A percentile compares a stretch with the other conserved stretches of the same genome.
Conservation (phyloP, 2,113 vertebrate genomes). For the pig (Sus scrofa) region DNA sequence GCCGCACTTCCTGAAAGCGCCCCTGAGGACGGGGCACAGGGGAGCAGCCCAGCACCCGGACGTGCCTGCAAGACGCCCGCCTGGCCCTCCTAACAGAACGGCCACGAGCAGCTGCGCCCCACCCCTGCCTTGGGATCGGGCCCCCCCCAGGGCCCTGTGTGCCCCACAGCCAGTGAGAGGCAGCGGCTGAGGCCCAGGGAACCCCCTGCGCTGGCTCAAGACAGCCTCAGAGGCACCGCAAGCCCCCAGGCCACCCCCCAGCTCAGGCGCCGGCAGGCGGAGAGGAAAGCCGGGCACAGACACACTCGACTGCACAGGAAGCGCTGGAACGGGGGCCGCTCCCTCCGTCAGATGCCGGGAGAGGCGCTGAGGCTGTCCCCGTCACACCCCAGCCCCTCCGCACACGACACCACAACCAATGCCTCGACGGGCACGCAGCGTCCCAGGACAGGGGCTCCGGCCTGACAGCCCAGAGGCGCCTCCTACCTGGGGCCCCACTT, state of each 20-base stretch:
- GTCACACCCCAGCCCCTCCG: background rate
- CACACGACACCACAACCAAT: rapidly evolving
- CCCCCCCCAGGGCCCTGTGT: background rate
- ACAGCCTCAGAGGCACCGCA: background rate
- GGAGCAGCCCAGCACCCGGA: no score
- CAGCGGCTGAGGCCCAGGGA: background rate
- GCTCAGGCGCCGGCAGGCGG: background rate
- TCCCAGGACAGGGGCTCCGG: background rate
- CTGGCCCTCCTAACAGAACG: background rate
- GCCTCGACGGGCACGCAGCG: rapidly evolving
- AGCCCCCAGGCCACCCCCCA: background rate
- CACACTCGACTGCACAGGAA: background rate
- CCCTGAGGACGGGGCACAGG: rapidly evolving
- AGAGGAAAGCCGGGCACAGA: background rate
- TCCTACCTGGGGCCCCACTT: conserved; percentile 85
- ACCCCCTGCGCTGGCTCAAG: background rate
- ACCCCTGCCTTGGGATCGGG: background rate
- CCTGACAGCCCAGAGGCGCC: background rate
- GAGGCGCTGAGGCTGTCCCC: background rate
- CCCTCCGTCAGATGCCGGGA: rapidly evolving
- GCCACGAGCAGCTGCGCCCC: background rate
- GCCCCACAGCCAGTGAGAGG: background rate
- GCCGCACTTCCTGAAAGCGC: no score
- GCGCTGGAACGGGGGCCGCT: background rate
- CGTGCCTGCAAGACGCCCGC: background rate